phyloP scores from a whole-genome alignment of 1,140 invertebrate genomes.

The Contarinia nasturtii region DNA sequence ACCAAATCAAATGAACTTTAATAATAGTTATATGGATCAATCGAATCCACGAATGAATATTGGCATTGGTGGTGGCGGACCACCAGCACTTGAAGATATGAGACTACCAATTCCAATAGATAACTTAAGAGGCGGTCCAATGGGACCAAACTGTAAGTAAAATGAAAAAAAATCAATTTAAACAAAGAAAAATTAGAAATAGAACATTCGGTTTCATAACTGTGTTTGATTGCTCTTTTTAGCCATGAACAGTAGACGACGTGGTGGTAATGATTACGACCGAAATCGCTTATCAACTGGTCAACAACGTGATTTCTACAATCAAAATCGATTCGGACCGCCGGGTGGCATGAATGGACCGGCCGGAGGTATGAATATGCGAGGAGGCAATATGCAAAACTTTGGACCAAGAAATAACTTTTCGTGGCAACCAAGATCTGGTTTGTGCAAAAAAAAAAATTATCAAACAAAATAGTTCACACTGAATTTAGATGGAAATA shows the following conservation, averaged over 20 bases:
- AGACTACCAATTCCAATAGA: not conserved
- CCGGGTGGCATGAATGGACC: not conserved
- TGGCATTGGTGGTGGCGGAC: not conserved
- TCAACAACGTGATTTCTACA: constrained; percentile 1
- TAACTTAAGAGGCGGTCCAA: not conserved
- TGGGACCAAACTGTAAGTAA: not conserved
- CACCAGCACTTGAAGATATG: not conserved
- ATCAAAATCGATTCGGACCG: constrained; percentile 1
- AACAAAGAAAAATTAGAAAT: no score
- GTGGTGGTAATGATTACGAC: not conserved
- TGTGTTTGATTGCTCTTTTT: not conserved
- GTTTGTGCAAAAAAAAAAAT: not conserved
- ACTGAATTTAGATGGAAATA: constrained; percentile 3
- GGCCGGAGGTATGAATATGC: not conserved
- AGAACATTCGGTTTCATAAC: not conserved
- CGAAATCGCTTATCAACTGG: not conserved
- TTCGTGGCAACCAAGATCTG: not conserved
- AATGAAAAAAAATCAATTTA: not conserved
- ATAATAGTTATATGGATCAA: not conserved
- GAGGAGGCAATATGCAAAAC: not conserved
- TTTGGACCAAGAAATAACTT: not conserved
- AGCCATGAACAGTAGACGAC: not conserved
- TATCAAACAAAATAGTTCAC: not conserved
- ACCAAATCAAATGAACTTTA: not conserved
- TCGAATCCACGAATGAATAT: not conserved